Conservation (phyloP, 2,888 invertebrate genomes). For the Cataglyphis livida region DNA sequence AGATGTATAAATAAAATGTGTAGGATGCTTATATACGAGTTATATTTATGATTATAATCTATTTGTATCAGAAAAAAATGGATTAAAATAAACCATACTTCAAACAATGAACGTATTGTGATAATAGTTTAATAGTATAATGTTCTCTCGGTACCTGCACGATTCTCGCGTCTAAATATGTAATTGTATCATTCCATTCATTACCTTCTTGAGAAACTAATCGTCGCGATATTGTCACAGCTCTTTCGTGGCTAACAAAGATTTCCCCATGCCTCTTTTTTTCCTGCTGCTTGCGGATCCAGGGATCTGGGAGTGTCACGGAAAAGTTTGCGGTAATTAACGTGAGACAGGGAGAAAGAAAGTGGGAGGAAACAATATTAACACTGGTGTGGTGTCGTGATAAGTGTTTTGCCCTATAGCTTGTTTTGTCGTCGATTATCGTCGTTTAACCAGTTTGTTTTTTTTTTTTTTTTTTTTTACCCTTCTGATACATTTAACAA, state of each 20-base stretch:
- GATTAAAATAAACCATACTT: not conserved
- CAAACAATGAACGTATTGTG: not conserved
- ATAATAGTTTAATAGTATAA: not conserved
- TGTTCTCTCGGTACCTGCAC: constrained; percentile 37
- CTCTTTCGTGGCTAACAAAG: constrained; percentile 56
- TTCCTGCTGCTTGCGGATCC: constrained; percentile 78
- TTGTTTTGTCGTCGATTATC: constrained; percentile 30
- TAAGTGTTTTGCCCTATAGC: constrained; percentile 48
- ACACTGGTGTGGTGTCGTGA: constrained; percentile 60
- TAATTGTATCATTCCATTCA: not conserved
- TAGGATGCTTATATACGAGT: not conserved
- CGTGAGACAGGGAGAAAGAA: constrained; percentile 62
- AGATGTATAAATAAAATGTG: not conserved
- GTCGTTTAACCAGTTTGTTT: not conserved
- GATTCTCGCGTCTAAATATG: constrained; percentile 4
- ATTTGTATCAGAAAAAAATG: not conserved
- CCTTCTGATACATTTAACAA: constrained; percentile 27
- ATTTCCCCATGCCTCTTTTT: constrained; percentile 66
- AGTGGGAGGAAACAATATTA: constrained; percentile 50
- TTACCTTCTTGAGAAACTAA: constrained; percentile 49
- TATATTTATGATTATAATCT: not conserved
- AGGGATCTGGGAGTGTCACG: constrained; percentile 80
- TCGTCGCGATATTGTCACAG: constrained; percentile 52
- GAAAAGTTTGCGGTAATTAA: constrained; percentile 85
- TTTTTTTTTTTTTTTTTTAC: not conserved